A percentile compares a stretch with the other conserved stretches of the same genome.
Evolutionary conservation across 2,113 vertebrate genomes (phyloP).

Genomic region (Carettochelys insculpta): DNA sequence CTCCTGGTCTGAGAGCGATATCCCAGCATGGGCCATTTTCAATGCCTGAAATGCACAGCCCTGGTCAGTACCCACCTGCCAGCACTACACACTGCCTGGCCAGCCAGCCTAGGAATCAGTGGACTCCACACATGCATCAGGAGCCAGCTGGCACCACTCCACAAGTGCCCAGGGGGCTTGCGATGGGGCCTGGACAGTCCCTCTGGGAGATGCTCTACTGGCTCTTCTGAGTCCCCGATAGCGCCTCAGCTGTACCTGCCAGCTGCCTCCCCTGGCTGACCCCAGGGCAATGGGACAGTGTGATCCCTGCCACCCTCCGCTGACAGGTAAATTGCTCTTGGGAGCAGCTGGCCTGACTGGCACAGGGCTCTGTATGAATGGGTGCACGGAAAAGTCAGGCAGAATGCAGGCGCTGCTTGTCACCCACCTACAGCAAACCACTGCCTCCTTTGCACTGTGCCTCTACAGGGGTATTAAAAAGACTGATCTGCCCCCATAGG

Average conservation of each 20-base stretch:
- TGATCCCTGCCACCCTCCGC: not conserved
- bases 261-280: not conserved
- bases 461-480: not conserved
- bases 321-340: not conserved
- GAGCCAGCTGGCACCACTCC: not conserved
- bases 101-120: not conserved
- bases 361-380: not conserved
- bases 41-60: conserved; percentile 78
- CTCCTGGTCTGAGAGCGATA: conserved; percentile 83
- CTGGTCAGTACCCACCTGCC: conserved; percentile 6
- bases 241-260: not conserved
- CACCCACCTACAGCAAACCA: not conserved
- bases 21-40: conserved; percentile 83
- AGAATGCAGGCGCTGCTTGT: not conserved
- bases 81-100: not conserved
- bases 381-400: not conserved
- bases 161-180: not conserved
- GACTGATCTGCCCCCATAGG: not conserved
- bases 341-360: not conserved
- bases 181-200: not conserved
- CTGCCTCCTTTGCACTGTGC: not conserved
- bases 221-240: not conserved
- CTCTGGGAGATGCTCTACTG: not conserved
- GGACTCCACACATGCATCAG: too few species aligned
- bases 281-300: not conserved